Evolutionary conservation across 2,113 vertebrate species (phyloP), one percentile per base, ranked within the genome.

Genomic region (Pelodiscus sinensis): DNA sequence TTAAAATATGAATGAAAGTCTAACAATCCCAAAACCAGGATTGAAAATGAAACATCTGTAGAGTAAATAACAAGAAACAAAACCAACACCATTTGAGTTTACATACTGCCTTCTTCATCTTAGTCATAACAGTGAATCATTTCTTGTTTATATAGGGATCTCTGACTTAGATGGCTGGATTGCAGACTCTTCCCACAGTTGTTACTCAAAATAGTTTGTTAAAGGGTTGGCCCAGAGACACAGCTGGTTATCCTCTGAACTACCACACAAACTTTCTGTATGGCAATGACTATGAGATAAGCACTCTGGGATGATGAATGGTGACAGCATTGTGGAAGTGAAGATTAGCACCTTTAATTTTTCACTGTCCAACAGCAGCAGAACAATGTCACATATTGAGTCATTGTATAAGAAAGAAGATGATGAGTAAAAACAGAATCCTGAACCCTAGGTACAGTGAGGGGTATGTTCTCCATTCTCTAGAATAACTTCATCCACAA

Each of bases 351-450:
- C 54, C 1, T 75, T 0, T 56, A 65, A 25, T 71, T 4, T 35
- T 11, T 1, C 12, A 73, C 9, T 73, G 9, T 2, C 9, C 3
- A 0, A 0, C 0, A 58, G 2, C 8, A 0, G 0, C 21, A 6
- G 56, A 2, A 75, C 68, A 3, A 54, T 0, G 0, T 0, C 6
- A 22, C 35, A 77, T 50, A 22, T 5, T 0, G 27, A 75, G 24
- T 38, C 38, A 4, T 0, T 0, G 0, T 5, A 1, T 31, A 71
- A 0, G 58, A 27, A 0, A 0, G 60, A 62, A n/a, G 58, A 11
- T n/a, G 24, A 4, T 25, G 35, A 58, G 78, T 50, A 6, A 18
- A 44, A 0, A 2, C 0, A 0, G 81, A 13, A 79, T 2, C 52
- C 19, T 1, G 0, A 0, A 3, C 35, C 13, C 16, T 1, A 2